These are phyloP conservation scores for Drosophila neonasuta DNA, from an alignment of 2,888 invertebrate species.

Conservation along the genomic window DNA sequence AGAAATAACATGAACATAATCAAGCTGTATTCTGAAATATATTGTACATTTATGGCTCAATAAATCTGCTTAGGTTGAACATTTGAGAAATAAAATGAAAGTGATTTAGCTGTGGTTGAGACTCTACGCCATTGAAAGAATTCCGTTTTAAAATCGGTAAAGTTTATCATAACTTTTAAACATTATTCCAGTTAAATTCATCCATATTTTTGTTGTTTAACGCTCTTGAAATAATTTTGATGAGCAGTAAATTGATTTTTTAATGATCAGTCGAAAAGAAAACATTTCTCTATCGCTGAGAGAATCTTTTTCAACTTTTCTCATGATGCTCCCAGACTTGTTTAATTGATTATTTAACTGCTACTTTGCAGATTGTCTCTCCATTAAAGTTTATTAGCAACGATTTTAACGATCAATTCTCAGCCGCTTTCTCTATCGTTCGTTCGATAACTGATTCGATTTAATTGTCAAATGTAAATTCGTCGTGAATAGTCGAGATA, in stretches of 20 bases:
- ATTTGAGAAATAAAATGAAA: no score
- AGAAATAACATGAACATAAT: no score
- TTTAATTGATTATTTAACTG: slow-evolving; percentile 1
- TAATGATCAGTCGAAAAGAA: neutral
- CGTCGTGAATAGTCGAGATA: neutral
- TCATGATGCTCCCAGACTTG: neutral
- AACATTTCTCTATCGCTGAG: neutral
- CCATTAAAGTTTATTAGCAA: neutral
- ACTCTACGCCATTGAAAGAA: no score
- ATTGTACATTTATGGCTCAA: no score
- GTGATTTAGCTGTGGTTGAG: no score
- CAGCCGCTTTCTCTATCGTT: neutral
- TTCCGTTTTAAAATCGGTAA: no score
- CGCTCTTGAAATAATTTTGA: neutral
- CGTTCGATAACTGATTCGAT: neutral
- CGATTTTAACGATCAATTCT: neutral
- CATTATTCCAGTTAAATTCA: no score
- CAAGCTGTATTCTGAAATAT: no score
- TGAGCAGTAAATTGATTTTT: neutral
- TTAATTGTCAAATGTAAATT: slow-evolving; percentile 2
- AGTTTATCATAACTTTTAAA: no score
- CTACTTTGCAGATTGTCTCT: neutral
- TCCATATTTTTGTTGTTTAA: no score
- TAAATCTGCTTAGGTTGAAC: no score
- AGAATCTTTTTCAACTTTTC: neutral